Conservation (phyloP, 2,888 invertebrate genomes). For the Sipha maydis region DNA sequence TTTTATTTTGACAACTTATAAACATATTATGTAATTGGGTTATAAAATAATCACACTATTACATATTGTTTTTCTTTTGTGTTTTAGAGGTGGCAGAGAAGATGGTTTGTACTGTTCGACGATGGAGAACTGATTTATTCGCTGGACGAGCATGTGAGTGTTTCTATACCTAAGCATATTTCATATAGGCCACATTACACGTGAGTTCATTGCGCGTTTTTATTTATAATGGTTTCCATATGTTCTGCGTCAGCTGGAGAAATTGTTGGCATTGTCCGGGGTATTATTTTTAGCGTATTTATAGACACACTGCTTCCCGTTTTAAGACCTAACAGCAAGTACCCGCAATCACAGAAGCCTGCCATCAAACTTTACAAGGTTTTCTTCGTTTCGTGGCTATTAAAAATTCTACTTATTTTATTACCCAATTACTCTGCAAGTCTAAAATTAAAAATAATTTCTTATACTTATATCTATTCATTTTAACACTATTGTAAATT, state of each 20-base stretch:
- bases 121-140: constrained; percentile 97
- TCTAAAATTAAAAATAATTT: background rate
- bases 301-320: constrained; percentile 17
- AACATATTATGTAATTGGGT: background rate
- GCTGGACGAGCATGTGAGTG: constrained; percentile 96
- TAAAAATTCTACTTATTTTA: constrained; percentile 11
- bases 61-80: constrained; percentile 66
- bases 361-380: background rate
- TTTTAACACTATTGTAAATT: too few species aligned
- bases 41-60: constrained; percentile 1
- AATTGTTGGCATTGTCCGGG: constrained; percentile 57
- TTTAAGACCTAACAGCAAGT: background rate
- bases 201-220: constrained; percentile 55
- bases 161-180: constrained; percentile 57
- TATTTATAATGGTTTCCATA: constrained; percentile 61
- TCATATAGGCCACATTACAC: constrained; percentile 49
- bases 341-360: background rate
- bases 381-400: background rate
- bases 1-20: background rate
- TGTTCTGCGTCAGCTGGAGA: constrained; percentile 60
- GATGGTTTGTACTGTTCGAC: constrained; percentile 98
- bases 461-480: background rate
- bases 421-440: background rate
- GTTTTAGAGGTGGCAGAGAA: constrained; percentile 96
- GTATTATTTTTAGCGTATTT: constrained; percentile 21